These are phyloP conservation scores for Petrophora chlorosata DNA, from an alignment of 2,888 invertebrate genomes.

Conservation along the genomic window DNA sequence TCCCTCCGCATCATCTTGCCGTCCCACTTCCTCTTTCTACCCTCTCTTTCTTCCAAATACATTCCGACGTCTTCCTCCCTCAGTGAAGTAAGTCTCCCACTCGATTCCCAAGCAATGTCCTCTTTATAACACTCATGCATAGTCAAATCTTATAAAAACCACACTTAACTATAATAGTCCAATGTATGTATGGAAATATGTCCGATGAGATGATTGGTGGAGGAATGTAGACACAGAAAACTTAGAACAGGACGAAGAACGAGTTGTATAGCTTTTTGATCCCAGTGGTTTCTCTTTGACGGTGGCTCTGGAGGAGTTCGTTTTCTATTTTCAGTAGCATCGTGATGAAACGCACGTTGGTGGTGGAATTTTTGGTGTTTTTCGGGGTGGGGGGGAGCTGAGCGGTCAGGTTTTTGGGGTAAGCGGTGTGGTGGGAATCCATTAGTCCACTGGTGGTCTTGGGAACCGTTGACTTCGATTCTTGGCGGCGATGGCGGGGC, in stretches of 20 bases:
- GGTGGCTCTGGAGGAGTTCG: slow-evolving; percentile 90
- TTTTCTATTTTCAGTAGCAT: slow-evolving; percentile 89
- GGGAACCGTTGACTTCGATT: slow-evolving; percentile 49
- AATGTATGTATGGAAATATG: too few relatives aligned
- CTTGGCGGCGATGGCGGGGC: slow-evolving; percentile 45
- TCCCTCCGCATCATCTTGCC: slow-evolving; percentile 68
- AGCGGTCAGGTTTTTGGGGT: slow-evolving; percentile 8
- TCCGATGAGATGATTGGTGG: slow-evolving; percentile 31
- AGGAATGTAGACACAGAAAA: slow-evolving; percentile 19
- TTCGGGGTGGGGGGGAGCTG: slow-evolving; percentile 7
- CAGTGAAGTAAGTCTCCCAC: slow-evolving; percentile 63
- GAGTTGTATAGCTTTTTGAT: slow-evolving; percentile 94
- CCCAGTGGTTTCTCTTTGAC: slow-evolving; percentile 92
- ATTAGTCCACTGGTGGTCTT: slow-evolving; percentile 46
- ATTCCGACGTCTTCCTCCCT: slow-evolving; percentile 70
- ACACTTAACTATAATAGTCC: slow-evolving; percentile 19
- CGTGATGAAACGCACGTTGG: slow-evolving; percentile 2
- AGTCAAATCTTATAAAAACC: slow-evolving; percentile 36
- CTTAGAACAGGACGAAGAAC: slow-evolving; percentile 93
- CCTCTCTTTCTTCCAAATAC: slow-evolving; percentile 73
- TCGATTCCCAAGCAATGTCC: slow-evolving; percentile 71
- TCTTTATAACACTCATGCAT: slow-evolving; percentile 72
- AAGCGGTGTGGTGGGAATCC: slow-evolving; percentile 22
- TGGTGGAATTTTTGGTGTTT: neutral
- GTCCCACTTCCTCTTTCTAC: slow-evolving; percentile 76